Evolutionary conservation across 2,797 vertebrate species (phyloP), one percentile per base, ranked within the genome.

Genomic region (Coracias cyanogaster): DNA sequence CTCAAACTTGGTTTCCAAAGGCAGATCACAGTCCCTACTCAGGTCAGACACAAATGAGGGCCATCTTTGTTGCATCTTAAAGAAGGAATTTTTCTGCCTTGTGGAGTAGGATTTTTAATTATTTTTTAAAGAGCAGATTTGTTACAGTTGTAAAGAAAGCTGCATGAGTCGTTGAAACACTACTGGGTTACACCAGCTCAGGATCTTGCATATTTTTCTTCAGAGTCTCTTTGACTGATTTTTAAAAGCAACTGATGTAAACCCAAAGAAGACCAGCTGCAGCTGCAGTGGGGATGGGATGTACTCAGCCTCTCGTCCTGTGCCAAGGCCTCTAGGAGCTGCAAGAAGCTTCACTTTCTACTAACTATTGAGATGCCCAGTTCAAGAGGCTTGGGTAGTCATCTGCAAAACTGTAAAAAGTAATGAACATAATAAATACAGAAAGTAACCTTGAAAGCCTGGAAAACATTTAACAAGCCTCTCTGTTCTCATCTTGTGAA

Each of bases 1-100:
- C 64, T 93, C 80, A 88, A 96, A 69, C 20, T 35, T 64, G 31
- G 29, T 87, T 96, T 93, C 85, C 12, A 37, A 84, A 89, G 21
- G 67, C 66, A 84, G 51, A 89, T 67, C 58, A 80, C 81, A 95
- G 81, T 88, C 46, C 45, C 64, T 12, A 4, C 67, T 69, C 28
- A 74, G 83, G 60, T 85, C 49, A 46, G 78, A 55, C 54, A 55
- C 15, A 89, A 79, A 81, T 35, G 67, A 94, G 80, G 74, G 29
- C 14, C 51, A 89, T 74, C 61, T 87, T 82, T 89, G 64, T 74
- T 71, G 33, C 29, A 71, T 31, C 74, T 28, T 49, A n/a, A 62
- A 80, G 48, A 82, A 58, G 6, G 48, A 90, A 9, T 67, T 85
- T 94, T 92, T 58, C 73, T 91, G 29, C 31, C 15, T 92, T 77